Percentiles rank a stretch among this genome's conserved stretches.
These are phyloP conservation scores for Syrmaticus mikado DNA, from an alignment of 2,113 vertebrate genomes.

Conservation along the genomic window DNA sequence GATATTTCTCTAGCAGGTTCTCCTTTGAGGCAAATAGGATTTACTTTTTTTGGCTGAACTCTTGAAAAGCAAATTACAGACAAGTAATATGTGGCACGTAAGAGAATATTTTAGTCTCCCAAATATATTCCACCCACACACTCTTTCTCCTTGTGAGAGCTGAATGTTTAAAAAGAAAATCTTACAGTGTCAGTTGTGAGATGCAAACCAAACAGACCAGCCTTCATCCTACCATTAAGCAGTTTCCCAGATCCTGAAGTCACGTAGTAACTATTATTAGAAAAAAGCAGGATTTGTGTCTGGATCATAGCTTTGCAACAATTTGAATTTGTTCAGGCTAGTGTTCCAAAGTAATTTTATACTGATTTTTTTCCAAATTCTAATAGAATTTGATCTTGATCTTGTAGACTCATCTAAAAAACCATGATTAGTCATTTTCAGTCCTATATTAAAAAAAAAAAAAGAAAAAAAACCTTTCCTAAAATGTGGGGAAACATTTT, in stretches of 20 bases:
- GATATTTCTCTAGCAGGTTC: constrained; percentile 15
- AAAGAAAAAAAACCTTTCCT: background rate
- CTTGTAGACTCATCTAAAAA: background rate
- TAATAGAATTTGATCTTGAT: background rate
- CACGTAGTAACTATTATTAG: background rate
- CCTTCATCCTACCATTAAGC: background rate
- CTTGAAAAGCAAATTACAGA: constrained; percentile 2
- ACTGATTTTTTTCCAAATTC: background rate
- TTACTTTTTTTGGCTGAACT: background rate
- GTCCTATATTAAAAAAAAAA: background rate
- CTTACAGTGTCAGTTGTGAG: background rate
- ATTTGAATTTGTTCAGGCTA: background rate
- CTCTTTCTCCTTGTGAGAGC: background rate
- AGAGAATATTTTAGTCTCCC: background rate
- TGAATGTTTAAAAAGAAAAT: background rate
- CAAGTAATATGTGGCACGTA: background rate
- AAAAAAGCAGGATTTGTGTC: background rate
- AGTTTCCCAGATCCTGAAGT: constrained; percentile 4
- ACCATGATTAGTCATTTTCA: background rate
- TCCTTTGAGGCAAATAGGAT: background rate
- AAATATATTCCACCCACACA: background rate
- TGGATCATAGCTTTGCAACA: background rate
- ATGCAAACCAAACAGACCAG: constrained; percentile 4
- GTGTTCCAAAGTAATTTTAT: background rate
- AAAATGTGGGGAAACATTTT: background rate